phyloP scores from a whole-genome alignment of 2,797 vertebrate genomes.

The Bovichtus variegatus region DNA sequence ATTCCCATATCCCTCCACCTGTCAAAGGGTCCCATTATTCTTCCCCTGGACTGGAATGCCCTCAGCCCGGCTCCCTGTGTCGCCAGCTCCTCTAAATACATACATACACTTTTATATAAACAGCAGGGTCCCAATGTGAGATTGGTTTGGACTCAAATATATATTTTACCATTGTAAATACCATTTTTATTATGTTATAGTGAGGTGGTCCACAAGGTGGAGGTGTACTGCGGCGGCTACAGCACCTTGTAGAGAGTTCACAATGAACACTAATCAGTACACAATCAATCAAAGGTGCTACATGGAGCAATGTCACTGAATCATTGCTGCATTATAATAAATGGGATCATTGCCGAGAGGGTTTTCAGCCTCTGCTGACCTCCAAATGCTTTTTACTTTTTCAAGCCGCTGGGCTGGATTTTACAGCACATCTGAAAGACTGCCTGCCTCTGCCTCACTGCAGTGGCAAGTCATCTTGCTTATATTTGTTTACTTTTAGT shows the following conservation, averaged over 20 bases:
- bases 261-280: slow-evolving; percentile 15
- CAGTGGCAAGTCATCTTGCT: not conserved
- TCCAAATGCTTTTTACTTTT: slow-evolving; percentile 26
- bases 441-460: not conserved
- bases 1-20: slow-evolving; percentile 75
- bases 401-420: slow-evolving; percentile 16
- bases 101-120: slow-evolving; percentile 7
- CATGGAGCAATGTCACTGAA: slow-evolving; percentile 5
- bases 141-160: not conserved
- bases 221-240: not conserved
- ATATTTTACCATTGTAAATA: not conserved
- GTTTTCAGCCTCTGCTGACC: slow-evolving; percentile 11
- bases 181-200: not conserved
- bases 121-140: slow-evolving; percentile 2
- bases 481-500: not conserved
- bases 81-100: slow-evolving; percentile 24
- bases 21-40: slow-evolving; percentile 83
- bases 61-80: slow-evolving; percentile 23
- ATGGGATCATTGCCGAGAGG: slow-evolving; percentile 21
- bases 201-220: not conserved
- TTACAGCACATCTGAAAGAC: slow-evolving; percentile 12
- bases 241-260: not conserved
- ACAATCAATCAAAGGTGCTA: not conserved
- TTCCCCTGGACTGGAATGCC: slow-evolving; percentile 51
- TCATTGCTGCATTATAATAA: slow-evolving; percentile 7